Conservation (phyloP, 2,797 vertebrate species). For the Synaphobranchus kaupii region DNA sequence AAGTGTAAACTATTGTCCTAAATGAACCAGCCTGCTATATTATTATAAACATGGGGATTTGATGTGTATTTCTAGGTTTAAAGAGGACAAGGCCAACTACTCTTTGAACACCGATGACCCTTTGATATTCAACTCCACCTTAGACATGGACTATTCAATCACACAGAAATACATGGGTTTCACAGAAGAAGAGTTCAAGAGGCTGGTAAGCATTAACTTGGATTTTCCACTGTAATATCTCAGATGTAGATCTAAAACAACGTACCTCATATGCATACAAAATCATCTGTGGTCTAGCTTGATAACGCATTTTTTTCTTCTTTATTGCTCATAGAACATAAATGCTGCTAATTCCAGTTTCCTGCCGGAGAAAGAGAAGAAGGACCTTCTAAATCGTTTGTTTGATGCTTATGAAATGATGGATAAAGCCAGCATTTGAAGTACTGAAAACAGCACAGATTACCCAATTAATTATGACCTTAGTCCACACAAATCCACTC, state of each 20-base stretch:
- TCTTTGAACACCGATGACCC: conserved; percentile 94
- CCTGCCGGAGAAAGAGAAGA: conserved; percentile 85
- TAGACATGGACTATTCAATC: conserved; percentile 82
- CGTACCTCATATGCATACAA: background rate
- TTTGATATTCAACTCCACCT: conserved; percentile 85
- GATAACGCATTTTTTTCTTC: background rate
- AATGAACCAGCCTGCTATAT: background rate
- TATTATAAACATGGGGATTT: background rate
- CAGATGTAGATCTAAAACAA: background rate
- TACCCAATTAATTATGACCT: background rate
- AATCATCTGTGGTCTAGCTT: background rate
- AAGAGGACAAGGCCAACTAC: conserved; percentile 84
- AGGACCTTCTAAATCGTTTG: conserved; percentile 75
- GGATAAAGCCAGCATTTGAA: conserved; percentile 59
- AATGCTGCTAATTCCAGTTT: conserved; percentile 86
- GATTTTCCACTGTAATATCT: background rate
- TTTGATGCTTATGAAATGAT: conserved; percentile 79
- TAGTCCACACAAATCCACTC: background rate
- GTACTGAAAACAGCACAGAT: background rate
- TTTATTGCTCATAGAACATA: conserved; percentile 80
- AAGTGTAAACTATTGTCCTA: background rate
- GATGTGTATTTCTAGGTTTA: conserved; percentile 75
- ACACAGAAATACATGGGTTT: conserved; percentile 80
- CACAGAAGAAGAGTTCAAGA: conserved; percentile 87
- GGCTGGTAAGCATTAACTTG: conserved; percentile 74